A percentile compares a stretch with the other conserved stretches of the same genome.
Conservation (phyloP, 2,113 vertebrate genomes). For the Otolemur garnettii region DNA sequence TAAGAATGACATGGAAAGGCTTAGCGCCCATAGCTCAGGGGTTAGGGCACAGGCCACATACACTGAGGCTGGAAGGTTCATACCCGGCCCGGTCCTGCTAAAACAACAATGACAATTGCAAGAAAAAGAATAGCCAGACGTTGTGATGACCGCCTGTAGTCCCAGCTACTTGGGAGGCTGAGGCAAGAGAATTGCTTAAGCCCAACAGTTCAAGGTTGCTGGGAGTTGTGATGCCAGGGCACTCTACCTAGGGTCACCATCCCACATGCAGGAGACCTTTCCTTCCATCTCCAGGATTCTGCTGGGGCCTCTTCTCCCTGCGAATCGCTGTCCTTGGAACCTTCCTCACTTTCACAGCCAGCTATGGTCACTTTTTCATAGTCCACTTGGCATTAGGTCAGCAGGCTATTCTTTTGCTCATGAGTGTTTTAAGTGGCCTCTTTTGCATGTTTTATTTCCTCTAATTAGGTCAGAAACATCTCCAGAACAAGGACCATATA, state of each 20-base stretch:
- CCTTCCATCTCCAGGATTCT: background rate
- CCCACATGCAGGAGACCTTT: background rate
- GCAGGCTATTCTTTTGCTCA: constrained; percentile 21
- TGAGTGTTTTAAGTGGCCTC: background rate
- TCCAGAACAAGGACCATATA: constrained; percentile 7
- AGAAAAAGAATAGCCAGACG: no score
- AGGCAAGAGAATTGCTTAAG: no score
- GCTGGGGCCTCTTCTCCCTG: background rate
- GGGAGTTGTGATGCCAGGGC: no score
- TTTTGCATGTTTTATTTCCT: constrained; percentile 50
- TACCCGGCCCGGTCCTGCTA: no score
- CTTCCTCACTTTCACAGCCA: background rate
- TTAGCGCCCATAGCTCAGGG: no score
- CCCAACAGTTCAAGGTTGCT: no score
- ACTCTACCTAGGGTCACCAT: background rate
- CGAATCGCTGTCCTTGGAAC: background rate
- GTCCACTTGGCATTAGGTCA: background rate
- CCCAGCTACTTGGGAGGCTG: no score
- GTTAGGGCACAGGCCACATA: no score
- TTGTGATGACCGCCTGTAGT: no score
- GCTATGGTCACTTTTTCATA: background rate
- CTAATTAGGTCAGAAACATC: constrained; percentile 52
- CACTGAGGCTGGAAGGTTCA: no score
- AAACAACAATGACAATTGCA: no score
- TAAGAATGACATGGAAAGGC: background rate